Conservation (phyloP, 1,140 invertebrate genomes). For the Mya arenaria region DNA sequence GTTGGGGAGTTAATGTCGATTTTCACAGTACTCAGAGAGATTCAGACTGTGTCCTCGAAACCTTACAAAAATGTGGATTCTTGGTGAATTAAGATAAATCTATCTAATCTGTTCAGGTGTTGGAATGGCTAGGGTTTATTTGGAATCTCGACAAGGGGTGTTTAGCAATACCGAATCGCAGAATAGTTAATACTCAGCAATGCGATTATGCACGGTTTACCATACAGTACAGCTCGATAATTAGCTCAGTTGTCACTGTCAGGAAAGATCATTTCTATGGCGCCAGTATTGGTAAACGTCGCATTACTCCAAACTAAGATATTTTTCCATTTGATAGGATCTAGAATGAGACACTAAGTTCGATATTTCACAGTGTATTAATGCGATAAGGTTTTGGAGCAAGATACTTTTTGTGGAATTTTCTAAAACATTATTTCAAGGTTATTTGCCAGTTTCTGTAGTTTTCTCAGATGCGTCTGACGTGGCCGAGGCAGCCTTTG, state of each 20-base stretch:
- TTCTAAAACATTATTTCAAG: slow-evolving; percentile 13
- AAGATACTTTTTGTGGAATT: neutral
- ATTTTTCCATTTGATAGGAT: slow-evolving; percentile 12
- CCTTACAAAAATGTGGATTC: slow-evolving; percentile 19
- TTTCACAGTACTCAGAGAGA: neutral
- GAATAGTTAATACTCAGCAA: neutral
- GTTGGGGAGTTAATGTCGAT: slow-evolving; percentile 5
- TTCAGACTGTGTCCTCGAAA: slow-evolving; percentile 8
- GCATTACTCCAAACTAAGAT: slow-evolving; percentile 10
- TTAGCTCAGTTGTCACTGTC: slow-evolving; percentile 37
- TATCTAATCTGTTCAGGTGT: slow-evolving; percentile 13
- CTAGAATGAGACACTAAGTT: slow-evolving; percentile 15
- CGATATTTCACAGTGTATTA: slow-evolving; percentile 9
- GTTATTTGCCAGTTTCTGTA: neutral
- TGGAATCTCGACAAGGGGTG: slow-evolving; percentile 4
- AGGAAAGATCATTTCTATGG: slow-evolving; percentile 44
- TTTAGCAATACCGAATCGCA: neutral
- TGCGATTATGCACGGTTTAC: neutral
- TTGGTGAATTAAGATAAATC: slow-evolving; percentile 45
- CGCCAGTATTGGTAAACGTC: slow-evolving; percentile 39
- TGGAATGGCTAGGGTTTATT: slow-evolving; percentile 16
- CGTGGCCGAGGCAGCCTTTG: slow-evolving; percentile 17
- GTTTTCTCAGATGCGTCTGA: slow-evolving; percentile 37
- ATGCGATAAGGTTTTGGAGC: slow-evolving; percentile 23
- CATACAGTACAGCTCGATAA: slow-evolving; percentile 2